phyloP scores from a whole-genome alignment of 53 echinoderm and acorn worm genomes.

The Actinopyga echinites region DNA sequence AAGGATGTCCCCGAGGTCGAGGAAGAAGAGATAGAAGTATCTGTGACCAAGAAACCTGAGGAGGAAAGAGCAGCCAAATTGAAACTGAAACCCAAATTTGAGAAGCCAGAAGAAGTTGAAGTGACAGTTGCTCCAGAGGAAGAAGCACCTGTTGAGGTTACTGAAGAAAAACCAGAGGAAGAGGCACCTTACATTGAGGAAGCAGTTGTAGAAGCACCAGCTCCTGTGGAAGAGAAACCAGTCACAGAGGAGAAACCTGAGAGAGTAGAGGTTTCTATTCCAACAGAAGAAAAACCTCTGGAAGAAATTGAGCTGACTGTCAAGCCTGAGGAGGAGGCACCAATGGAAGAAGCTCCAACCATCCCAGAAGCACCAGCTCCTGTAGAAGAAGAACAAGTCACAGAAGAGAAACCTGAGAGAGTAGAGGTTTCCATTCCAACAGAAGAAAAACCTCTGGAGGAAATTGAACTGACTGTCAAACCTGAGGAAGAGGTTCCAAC shows the following conservation, averaged over 20 bases:
- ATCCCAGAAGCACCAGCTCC: slow-evolving; percentile 23
- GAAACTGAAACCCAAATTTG: slow-evolving; percentile 20
- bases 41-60: slow-evolving; percentile 29
- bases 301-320: slow-evolving; percentile 58
- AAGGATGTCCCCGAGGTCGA: neutral
- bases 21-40: neutral
- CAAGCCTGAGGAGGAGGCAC: slow-evolving; percentile 41
- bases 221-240: slow-evolving; percentile 45
- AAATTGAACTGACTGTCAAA: slow-evolving; percentile 39
- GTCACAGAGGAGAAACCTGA: slow-evolving; percentile 33
- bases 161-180: slow-evolving; percentile 54
- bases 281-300: slow-evolving; percentile 45
- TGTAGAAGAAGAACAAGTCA: slow-evolving; percentile 34
- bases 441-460: slow-evolving; percentile 41
- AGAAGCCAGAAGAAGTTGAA: slow-evolving; percentile 37
- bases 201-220: slow-evolving; percentile 9
- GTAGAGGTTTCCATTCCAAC: neutral
- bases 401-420: neutral
- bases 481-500: slow-evolving; percentile 51
- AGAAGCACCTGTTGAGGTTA: slow-evolving; percentile 47
- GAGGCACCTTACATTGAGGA: slow-evolving; percentile 30
- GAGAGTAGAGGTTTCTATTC: slow-evolving; percentile 34
- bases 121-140: slow-evolving; percentile 51
- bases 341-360: slow-evolving; percentile 43
- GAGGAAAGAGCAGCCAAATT: slow-evolving; percentile 21